phyloP scores from a whole-genome alignment of 2,888 invertebrate species.

The Troides aeacus region DNA sequence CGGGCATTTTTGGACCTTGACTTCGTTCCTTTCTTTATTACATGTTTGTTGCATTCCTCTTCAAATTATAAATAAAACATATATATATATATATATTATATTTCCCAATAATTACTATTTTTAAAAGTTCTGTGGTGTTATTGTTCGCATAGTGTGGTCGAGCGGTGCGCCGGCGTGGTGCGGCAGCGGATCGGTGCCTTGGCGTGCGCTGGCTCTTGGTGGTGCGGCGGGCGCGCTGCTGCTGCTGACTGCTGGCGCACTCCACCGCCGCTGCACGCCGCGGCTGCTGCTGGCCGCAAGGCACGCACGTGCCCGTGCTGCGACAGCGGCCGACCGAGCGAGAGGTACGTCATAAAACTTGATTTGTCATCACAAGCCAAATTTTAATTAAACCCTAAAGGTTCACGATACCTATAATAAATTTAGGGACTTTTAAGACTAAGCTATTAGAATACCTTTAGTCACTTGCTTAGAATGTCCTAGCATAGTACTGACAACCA shows the following conservation, averaged over 20 bases:
- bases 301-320: slow-evolving; percentile 58
- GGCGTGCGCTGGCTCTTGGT: slow-evolving; percentile 79
- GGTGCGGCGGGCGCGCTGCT: slow-evolving; percentile 72
- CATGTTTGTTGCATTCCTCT: no score
- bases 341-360: slow-evolving; percentile 48
- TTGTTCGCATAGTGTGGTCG: slow-evolving; percentile 15
- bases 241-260: slow-evolving; percentile 67
- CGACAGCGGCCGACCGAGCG: slow-evolving; percentile 58
- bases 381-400: background rate
- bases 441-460: no score
- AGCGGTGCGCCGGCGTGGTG: slow-evolving; percentile 35
- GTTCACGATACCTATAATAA: background rate
- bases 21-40: no score
- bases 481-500: no score
- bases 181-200: slow-evolving; percentile 70
- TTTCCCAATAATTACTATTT: background rate
- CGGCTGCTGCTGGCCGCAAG: slow-evolving; percentile 62
- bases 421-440: no score
- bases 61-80: no score
- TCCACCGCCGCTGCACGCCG: slow-evolving; percentile 75
- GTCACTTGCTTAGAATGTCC: no score
- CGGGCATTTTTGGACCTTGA: no score
- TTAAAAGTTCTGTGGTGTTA: background rate
- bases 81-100: no score
- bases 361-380: no score